A percentile compares a stretch with the other conserved stretches of the same genome.
Conservation (phyloP, 2,888 invertebrate species). For the Cistogaster globosa region DNA sequence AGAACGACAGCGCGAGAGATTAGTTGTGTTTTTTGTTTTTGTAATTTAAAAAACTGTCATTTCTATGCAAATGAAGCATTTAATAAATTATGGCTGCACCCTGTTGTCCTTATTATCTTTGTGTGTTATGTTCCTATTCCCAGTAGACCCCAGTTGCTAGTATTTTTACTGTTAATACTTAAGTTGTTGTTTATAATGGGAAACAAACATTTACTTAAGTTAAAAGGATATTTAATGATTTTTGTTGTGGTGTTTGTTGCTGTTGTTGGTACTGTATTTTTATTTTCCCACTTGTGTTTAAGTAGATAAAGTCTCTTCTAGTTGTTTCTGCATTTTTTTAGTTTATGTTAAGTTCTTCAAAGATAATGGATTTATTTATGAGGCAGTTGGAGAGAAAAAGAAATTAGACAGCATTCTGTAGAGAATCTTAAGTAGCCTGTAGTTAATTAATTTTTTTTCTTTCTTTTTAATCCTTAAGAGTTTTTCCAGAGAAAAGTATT, state of each 20-base stretch:
- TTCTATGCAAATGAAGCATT: constrained; percentile 69
- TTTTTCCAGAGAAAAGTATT: too few relatives aligned
- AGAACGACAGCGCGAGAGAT: background rate
- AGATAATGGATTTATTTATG: background rate
- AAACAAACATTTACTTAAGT: constrained; percentile 52
- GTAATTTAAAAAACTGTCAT: constrained; percentile 40
- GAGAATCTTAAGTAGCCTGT: too few relatives aligned
- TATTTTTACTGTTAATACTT: constrained; percentile 24
- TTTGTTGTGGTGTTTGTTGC: constrained; percentile 15
- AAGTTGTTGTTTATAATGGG: constrained; percentile 21
- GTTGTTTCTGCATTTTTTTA: constrained; percentile 1
- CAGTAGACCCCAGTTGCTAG: background rate
- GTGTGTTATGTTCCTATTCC: background rate
- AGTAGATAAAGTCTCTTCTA: constrained; percentile 8
- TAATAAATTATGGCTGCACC: constrained; percentile 70
- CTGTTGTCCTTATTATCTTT: constrained; percentile 57
- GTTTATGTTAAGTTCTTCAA: background rate
- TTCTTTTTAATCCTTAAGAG: too few relatives aligned
- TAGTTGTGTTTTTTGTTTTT: constrained; percentile 28
- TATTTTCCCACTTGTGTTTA: background rate
- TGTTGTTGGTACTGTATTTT: background rate
- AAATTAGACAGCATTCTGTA: too few relatives aligned
- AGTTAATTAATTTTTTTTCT: too few relatives aligned
- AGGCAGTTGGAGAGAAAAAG: too few relatives aligned
- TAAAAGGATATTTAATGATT: constrained; percentile 45